These are phyloP conservation scores for Sciaenops ocellatus DNA, from an alignment of 2,797 vertebrate genomes.

Conservation along the genomic window DNA sequence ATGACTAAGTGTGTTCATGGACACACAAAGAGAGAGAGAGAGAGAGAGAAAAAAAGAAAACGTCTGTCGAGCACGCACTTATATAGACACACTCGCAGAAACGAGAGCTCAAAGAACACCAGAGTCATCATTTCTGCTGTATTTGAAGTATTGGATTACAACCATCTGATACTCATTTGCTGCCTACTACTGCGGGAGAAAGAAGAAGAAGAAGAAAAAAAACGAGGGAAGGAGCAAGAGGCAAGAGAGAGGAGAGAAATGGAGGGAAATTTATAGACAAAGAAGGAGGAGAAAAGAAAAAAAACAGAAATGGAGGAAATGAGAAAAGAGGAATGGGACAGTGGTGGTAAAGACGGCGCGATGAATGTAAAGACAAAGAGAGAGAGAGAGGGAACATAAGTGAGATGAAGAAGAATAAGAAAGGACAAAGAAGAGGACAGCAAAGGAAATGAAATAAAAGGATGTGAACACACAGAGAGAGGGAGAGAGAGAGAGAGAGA, in stretches of 20 bases:
- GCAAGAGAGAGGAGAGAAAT: constrained; percentile 26
- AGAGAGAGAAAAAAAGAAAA: background rate
- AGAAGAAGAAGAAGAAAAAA: constrained; percentile 17
- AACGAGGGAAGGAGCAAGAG: constrained; percentile 27
- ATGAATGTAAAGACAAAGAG: constrained; percentile 2
- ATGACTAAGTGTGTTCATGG: constrained; percentile 8
- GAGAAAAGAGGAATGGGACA: constrained; percentile 25
- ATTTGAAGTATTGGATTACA: constrained; percentile 96
- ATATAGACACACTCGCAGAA: constrained; percentile 53
- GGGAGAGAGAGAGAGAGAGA: background rate
- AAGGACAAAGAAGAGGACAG: constrained; percentile 3
- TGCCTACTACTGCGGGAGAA: constrained; percentile 87
- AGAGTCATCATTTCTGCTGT: constrained; percentile 94
- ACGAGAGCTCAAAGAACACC: constrained; percentile 69
- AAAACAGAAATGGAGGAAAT: constrained; percentile 29
- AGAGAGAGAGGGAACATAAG: background rate
- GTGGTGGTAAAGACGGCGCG: constrained; percentile 6
- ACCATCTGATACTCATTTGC: constrained; percentile 98
- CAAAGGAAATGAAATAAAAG: constrained; percentile 32
- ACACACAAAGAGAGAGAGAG: constrained; percentile 27
- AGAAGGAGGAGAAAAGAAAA: constrained; percentile 39
- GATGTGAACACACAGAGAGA: background rate
- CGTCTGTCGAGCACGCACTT: background rate
- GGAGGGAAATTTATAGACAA: constrained; percentile 62
- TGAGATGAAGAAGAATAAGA: constrained; percentile 23